phyloP scores from a whole-genome alignment of 2,888 invertebrate genomes.

The Lacanobia oleracea region DNA sequence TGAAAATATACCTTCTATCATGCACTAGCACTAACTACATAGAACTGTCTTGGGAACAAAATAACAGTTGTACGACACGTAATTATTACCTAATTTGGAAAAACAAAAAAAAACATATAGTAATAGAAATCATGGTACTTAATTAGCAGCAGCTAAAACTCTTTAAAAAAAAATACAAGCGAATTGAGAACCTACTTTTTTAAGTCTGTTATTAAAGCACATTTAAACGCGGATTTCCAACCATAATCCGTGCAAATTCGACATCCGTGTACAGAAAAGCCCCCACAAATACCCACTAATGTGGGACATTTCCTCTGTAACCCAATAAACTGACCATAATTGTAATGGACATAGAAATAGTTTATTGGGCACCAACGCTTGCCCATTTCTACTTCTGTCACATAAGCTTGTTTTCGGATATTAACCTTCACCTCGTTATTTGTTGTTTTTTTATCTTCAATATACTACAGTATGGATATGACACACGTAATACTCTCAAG shows the following conservation, averaged over 20 bases:
- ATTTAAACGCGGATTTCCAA: neutral
- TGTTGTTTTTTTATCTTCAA: neutral
- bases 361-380: slow-evolving; percentile 46
- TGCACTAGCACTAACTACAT: no score
- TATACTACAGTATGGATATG: no score
- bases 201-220: no score
- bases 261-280: neutral
- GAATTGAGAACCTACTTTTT: no score
- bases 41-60: neutral
- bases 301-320: slow-evolving; percentile 28
- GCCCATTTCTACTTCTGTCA: slow-evolving; percentile 28
- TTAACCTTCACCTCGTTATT: neutral
- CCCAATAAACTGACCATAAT: slow-evolving; percentile 54
- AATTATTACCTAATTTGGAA: neutral
- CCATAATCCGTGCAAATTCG: neutral
- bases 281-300: slow-evolving; percentile 28
- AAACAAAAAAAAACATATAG: no score
- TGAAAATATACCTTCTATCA: neutral
- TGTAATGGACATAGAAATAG: slow-evolving; percentile 46
- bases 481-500: no score
- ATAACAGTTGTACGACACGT: neutral
- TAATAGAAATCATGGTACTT: no score
- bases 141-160: no score
- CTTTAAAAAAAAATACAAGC: no score
- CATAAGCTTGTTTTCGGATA: slow-evolving; percentile 2